A percentile compares a stretch with the other conserved stretches of the same genome.
phyloP scores from a whole-genome alignment of 1,140 invertebrate species.

The Brevipalpus yothersi region DNA sequence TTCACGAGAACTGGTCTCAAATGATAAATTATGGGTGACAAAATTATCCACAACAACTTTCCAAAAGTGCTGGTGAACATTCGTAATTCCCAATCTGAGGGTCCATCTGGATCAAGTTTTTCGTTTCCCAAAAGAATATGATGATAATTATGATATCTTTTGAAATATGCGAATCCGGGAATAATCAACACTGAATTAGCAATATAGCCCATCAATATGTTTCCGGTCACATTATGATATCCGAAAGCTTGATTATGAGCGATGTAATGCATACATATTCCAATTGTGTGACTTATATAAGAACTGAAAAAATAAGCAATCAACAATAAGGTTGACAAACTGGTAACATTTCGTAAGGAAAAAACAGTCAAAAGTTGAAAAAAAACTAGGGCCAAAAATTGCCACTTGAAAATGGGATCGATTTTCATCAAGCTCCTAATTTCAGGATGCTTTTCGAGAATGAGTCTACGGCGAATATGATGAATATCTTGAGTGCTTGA shows the following conservation, averaged over 20 bases:
- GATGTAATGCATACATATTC: constrained; percentile 91
- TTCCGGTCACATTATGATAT: constrained; percentile 50
- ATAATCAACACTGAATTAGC: constrained; percentile 86
- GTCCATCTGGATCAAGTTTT: constrained; percentile 79
- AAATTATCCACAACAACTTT: constrained; percentile 76
- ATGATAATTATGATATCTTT: constrained; percentile 94
- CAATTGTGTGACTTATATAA: constrained; percentile 91
- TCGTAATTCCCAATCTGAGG: constrained; percentile 68
- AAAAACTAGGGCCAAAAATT: constrained; percentile 55
- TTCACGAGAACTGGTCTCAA: constrained; percentile 70
- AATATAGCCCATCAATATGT: constrained; percentile 70
- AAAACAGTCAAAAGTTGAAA: constrained; percentile 51
- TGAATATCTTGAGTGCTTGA: constrained; percentile 73
- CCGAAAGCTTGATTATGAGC: constrained; percentile 92
- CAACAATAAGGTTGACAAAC: constrained; percentile 49
- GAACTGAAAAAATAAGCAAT: constrained; percentile 79
- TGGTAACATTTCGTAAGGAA: constrained; percentile 49
- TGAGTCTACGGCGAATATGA: constrained; percentile 51
- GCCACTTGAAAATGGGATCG: constrained; percentile 76
- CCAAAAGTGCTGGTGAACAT: constrained; percentile 74
- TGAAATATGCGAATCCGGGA: constrained; percentile 86
- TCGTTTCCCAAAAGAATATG: constrained; percentile 70
- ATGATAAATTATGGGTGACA: constrained; percentile 91
- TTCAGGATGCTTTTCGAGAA: constrained; percentile 77
- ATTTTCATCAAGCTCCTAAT: constrained; percentile 83